phyloP scores from a whole-genome alignment of 2,888 invertebrate species.

The Leptopilina syphax region DNA sequence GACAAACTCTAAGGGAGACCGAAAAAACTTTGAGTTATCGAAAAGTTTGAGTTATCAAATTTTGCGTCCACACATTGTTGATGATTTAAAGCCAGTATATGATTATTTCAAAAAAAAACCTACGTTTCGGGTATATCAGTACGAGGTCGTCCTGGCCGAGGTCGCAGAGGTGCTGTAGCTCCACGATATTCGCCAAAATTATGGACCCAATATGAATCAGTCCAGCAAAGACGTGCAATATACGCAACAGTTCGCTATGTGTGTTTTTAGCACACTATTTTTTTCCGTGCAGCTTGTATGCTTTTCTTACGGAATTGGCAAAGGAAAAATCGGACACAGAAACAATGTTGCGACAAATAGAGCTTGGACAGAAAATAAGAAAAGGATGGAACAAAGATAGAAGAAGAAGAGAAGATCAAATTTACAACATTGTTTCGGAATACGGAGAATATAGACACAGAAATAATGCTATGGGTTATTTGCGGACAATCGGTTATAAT shows the following conservation, averaged over 20 bases:
- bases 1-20: no score
- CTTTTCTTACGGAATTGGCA: conserved; percentile 38
- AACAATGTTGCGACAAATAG: conserved; percentile 30
- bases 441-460: not conserved
- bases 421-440: conserved; percentile 1
- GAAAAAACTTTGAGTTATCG: no score
- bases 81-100: not conserved
- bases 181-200: no score
- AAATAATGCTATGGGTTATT: not conserved
- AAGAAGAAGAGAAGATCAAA: conserved; percentile 4
- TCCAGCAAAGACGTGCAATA: not conserved
- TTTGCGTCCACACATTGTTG: no score
- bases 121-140: not conserved
- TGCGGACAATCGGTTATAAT: not conserved
- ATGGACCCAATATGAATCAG: not conserved
- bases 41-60: no score
- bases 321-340: conserved; percentile 27
- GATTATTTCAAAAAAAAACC: not conserved
- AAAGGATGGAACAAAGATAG: not conserved
- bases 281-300: conserved; percentile 35
- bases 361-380: conserved; percentile 31
- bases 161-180: not conserved
- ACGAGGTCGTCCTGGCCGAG: not conserved
- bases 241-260: no score
- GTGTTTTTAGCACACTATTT: no score